Base-by-base conservation (phyloP, 1,140 invertebrate genomes). In the Eumeta japonica region DNA sequence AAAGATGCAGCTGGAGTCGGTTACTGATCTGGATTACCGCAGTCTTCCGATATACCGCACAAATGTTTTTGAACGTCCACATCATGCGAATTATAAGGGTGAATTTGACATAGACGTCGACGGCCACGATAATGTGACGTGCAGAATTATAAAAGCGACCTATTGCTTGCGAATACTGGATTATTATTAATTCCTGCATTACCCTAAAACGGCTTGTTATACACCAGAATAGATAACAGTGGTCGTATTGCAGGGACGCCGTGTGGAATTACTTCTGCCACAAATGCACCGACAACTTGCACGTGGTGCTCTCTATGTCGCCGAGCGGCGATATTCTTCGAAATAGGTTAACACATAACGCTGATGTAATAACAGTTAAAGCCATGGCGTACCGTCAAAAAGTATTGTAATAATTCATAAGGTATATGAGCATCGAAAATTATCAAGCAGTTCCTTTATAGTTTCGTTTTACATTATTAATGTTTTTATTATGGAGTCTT, bases 281-380 rank as follows among this genome's bases (percentile, higher is more conserved):
- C 43, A 83, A 80, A 33, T 88, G 89, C 40, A 73, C 79, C 3
- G 83, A 88, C 30, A 93, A 95, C 67, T 79, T 97, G 1, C 91
- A 94, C 52, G 84, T 97, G 19, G 89, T 94, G 0, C 58, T 96
- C 2, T 89, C 89, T 1, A 94, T 95, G 89, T 92, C 87, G 31
- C 90, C 92, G 0, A 80, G 89, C 16, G 88, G 89, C 1, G 88
- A 93, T 47, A 76, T 84, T 4, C 76, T 96, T 20, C 81, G 89
- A 16, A 87, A 83, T 48, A 80, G 70, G 65, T 70, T 37, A 27
- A 18, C 5, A 31, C n/a, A 24, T 24, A 5, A 24, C 20, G 20
- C 20, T n/a, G 20, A 24, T 24, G 20, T 24, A 5, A 24, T 7
- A 5, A 5, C 20, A 7, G 20, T 24, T 24, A 24, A 24, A 24